Evolutionary conservation across 2,888 invertebrate species (phyloP), one percentile per base, ranked within the genome.

Genomic region (Archaeoteleia sp.): DNA sequence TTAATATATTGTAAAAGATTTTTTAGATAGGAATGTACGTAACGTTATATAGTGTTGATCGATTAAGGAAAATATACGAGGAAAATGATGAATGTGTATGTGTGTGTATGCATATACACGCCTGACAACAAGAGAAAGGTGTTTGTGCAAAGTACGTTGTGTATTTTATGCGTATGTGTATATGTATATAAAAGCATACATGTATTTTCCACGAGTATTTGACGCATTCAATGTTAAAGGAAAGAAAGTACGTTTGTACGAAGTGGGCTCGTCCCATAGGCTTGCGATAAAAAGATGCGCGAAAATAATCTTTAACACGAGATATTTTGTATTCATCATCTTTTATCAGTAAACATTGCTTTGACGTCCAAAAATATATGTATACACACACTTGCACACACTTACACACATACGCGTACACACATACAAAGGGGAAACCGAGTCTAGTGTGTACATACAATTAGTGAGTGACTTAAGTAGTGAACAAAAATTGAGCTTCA

Each of bases 151-250:
- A n/a, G n/a, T n/a, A n/a, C n/a, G n/a, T n/a, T n/a, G n/a, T n/a
- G n/a, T n/a, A n/a, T n/a, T 42, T 62, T 63, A 73, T 67, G 71
- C 70, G 76, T 77, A 76, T 73, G 73, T 72, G 71, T 72, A 72
- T 73, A 73, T 67, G 66, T 74, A 74, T 62, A 70, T 61, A 58
- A 45, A 58, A 55, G 67, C 46, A 68, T 75, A 70, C 72, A 75
- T 71, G 66, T 58, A 77, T 84, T 84, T 84, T 84, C 81, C 82
- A 83, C 82, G 73, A 83, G 78, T 82, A 82, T 84, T 84, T 84
- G 84, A 83, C 84, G 83, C 83, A 81, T 84, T 83, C 83, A 82
- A 83, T 84, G 53, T 61, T 61, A 14, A 29, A 29, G 30, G 46
- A 9, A 1, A 32, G 15, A 37, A 8, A 13, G 14, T 29, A 29